Evolutionary conservation across 1,140 invertebrate genomes (phyloP), one percentile per base, ranked within the genome.

Genomic region (Drosophila cardini): DNA sequence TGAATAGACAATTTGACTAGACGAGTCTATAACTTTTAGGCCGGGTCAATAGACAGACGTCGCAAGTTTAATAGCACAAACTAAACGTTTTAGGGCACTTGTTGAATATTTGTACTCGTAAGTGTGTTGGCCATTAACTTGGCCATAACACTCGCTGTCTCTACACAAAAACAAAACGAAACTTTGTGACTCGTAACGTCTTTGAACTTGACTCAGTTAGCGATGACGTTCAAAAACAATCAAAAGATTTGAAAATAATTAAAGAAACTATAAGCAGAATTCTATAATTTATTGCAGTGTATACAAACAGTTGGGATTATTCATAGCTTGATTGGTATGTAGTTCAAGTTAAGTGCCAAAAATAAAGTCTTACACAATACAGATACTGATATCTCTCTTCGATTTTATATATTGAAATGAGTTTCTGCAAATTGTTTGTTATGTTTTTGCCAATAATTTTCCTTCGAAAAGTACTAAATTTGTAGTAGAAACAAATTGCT

Each of bases 131-230:
- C 55, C 72, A 79, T 84, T 77, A 77, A 85, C 45, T 76, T 50
- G 68, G 30, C 48, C 72, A 57, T 60, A 65, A 86, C 67, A 60
- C 48, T 75, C 42, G 53, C 67, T 36, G 15, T 18, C 52, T 45
- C 56, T 65, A 75, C 65, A 72, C 69, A 64, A 68, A 75, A 53
- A 72, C 69, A 64, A 68, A 75, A 53, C 78, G 9, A 76, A 73
- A 82, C 67, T 87, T 78, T 78, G 79, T 83, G 72, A 67, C 83
- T 87, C 72, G 82, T 73, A 53, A 86, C 80, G 79, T 76, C 76
- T 86, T 82, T 83, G 84, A 86, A 86, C 83, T 86, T 86, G 79
- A 86, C 69, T 80, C 43, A 61, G 60, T 57, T 64, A 2, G 21
- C 50, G 30, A 46, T 46, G 45, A 42, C 46, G 43, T 26, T 16